Base-by-base conservation (phyloP, 2,888 invertebrate species). In the Thumatha senex region DNA sequence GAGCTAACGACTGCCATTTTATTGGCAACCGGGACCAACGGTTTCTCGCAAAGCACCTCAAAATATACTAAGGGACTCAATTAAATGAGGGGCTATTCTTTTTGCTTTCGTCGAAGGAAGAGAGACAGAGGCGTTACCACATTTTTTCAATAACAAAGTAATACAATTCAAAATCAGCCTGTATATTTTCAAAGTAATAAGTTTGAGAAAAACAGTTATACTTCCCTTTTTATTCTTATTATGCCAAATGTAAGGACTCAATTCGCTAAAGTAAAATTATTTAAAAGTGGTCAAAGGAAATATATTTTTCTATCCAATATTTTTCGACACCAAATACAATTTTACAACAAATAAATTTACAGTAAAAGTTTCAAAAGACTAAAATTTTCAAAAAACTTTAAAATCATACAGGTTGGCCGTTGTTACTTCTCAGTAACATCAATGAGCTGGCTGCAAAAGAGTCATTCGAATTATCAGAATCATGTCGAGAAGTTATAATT, bases 371-470 rank as follows among this genome's bases (percentile, higher is more conserved):
- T 8, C 31, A 31, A 2, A n/a, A 18, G 15, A 31, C 29, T 38
- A 46, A 40, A 46, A 41, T 7, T 29, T 14, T 44, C 15, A 18
- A 39, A 48, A 35, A 45, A 45, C 11, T 15, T 43, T 24, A 47
- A 14, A 36, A 12, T 46, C 38, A 40, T 42, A 55, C 38, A 48
- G 36, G 36, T 8, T 33, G 40, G 45, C 39, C 34, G 31, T 29
- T 41, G 42, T 41, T 51, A 51, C 51, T 51, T 47, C 13, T 18
- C 12, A 15, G 47, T 51, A 47, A 51, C 46, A 30, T 51, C 51
- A 47, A 43, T 18, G 15, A 47, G 51, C 51, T 51, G 51, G 51
- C 51, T 51, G 51, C 40, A 47, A 51, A 42, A 51, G 43, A 47
- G 46, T 12, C 40, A 43, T 39, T 47, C n/a, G 4, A 30, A 12